Base-by-base conservation (phyloP, 2,888 invertebrate genomes). In the Sepiola atlantica region DNA sequence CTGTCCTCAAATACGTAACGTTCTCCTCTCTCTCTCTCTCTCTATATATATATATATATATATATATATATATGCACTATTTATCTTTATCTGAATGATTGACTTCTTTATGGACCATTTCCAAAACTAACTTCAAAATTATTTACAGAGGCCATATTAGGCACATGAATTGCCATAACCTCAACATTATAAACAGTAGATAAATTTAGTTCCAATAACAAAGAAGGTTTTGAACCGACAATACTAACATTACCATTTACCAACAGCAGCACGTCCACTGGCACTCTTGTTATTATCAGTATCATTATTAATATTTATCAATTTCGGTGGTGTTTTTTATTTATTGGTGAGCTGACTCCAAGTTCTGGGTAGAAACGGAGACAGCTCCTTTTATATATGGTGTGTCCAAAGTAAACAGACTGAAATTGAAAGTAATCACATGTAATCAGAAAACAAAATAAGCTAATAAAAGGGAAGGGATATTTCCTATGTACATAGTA, bases 251-350 rank as follows among this genome's bases (percentile, higher is more conserved):
- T 16, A 32, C 77, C 77, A 77, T 77, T n/a, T 77, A 77, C 77
- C 77, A 77, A 77, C 77, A 77, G 77, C 77, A 77, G 14, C 77
- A 32, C 32, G 77, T n/a, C 77, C 32, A 32, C 16, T 77, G n/a
- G 32, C 32, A 77, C n/a, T n/a, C n/a, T 77, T 77, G n/a, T 77
- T 77, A 77, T 32, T 77, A 77, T 77, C 77, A 77, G 16, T 77
- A n/a, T 77, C 77, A 77, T 77, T 77, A n/a, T n/a, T 77, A 77
- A 77, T n/a, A 77, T 77, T 77, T 77, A 77, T 77, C 77, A 77
- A 77, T 32, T 77, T 77, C 32, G n/a, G 77, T 77, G n/a, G n/a
- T 77, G n/a, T 77, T 77, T n/a, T n/a, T 77, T 77, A 45, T 77
- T 77, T 77, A 77, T 77, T 77, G 77, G 16, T 77, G 18, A 8